These are phyloP conservation scores for Cynoglossus semilaevis DNA, from an alignment of 2,113 vertebrate species.

Conservation along the genomic window DNA sequence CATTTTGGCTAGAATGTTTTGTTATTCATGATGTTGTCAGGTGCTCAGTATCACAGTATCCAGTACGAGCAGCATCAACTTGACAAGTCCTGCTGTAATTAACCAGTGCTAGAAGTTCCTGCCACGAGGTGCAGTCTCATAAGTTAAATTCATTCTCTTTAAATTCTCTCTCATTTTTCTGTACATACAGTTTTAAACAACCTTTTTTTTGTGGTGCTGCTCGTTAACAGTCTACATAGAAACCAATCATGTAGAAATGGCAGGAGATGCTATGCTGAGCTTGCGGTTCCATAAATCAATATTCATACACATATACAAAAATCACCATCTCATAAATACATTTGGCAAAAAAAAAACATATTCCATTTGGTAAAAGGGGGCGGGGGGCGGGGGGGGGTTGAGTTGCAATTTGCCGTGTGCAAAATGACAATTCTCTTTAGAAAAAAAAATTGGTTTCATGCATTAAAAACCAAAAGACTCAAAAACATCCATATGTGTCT, in stretches of 20 bases:
- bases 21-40: too few relatives aligned
- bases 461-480: constrained; percentile 68
- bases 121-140: too few relatives aligned
- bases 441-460: constrained; percentile 56
- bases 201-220: constrained; percentile 32
- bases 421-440: constrained; percentile 56
- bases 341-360: constrained; percentile 68
- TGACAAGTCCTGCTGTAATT: too few relatives aligned
- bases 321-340: constrained; percentile 71
- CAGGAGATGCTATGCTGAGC: constrained; percentile 52
- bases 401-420: constrained; percentile 60
- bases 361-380: constrained; percentile 61
- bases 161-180: too few relatives aligned
- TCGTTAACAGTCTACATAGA: constrained; percentile 59
- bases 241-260: constrained; percentile 33
- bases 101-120: too few relatives aligned
- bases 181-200: too few relatives aligned
- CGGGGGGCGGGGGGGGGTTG: too few relatives aligned
- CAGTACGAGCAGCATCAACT: too few relatives aligned
- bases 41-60: too few relatives aligned
- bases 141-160: too few relatives aligned
- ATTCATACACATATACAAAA: constrained; percentile 68
- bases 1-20: too few relatives aligned
- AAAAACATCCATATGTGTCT: constrained; percentile 71
- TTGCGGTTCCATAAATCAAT: constrained; percentile 63